Percentiles rank a stretch among this genome's conserved stretches.
Conservation (phyloP, 2,797 vertebrate species). For the Sebastes diploproa region DNA sequence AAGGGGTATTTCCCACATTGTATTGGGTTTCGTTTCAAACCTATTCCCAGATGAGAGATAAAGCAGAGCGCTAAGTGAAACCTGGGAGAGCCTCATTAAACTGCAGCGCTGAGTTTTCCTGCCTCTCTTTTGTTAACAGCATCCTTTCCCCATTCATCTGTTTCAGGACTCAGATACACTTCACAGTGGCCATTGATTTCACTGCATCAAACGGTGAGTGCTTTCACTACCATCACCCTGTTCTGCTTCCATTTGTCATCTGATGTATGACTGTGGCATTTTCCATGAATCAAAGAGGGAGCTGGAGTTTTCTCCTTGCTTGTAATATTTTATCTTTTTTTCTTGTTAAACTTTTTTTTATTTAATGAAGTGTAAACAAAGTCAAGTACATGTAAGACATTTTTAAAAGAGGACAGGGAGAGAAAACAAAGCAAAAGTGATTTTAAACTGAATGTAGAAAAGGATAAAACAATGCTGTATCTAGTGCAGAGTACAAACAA, state of each 20-base stretch:
- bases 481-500: neutral
- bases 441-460: neutral
- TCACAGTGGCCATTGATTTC: constrained; percentile 99
- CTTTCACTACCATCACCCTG: constrained; percentile 14
- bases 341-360: neutral
- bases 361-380: neutral
- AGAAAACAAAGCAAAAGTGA: neutral
- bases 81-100: constrained; percentile 59
- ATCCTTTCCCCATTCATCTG: constrained; percentile 50
- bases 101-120: constrained; percentile 33
- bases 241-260: constrained; percentile 33
- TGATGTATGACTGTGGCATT: constrained; percentile 30
- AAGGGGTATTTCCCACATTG: constrained; percentile 14
- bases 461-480: neutral
- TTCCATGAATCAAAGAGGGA: constrained; percentile 25
- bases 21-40: constrained; percentile 21
- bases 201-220: constrained; percentile 95
- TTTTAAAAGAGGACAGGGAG: neutral
- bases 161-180: constrained; percentile 95
- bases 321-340: neutral
- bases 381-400: neutral
- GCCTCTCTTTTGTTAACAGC: constrained; percentile 51
- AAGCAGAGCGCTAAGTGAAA: constrained; percentile 36
- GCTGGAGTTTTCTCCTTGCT: constrained; percentile 5
- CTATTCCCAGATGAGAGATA: constrained; percentile 46